phyloP scores from a whole-genome alignment of 2,797 vertebrate genomes.

The Ceyx erithaca region DNA sequence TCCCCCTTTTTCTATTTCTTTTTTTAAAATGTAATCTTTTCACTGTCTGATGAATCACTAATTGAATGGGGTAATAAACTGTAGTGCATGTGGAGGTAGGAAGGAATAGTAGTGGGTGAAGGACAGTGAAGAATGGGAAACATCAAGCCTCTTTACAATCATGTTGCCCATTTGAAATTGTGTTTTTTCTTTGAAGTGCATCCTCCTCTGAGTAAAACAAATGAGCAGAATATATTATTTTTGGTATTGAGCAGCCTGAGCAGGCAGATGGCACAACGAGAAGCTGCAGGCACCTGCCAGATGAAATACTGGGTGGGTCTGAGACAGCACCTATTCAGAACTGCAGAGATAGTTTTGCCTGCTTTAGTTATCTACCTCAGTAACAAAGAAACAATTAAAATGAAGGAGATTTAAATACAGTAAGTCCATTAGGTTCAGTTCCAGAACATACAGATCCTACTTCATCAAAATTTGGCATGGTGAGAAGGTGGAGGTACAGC shows the following conservation, averaged over 20 bases:
- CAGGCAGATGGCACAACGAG: neutral
- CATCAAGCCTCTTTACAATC: neutral
- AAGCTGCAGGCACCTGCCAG: conserved; percentile 4
- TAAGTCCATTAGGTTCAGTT: neutral
- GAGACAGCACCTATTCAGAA: neutral
- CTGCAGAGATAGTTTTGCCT: neutral
- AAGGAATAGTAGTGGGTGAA: neutral
- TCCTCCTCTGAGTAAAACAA: neutral
- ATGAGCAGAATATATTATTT: neutral
- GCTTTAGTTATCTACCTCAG: neutral
- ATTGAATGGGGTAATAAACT: neutral
- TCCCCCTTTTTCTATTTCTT: neutral
- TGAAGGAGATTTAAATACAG: neutral
- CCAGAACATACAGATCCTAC: neutral
- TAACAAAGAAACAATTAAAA: conserved; percentile 17
- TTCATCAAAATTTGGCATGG: neutral
- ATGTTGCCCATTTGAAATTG: fast-evolving
- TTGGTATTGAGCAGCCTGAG: neutral
- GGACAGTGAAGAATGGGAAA: neutral
- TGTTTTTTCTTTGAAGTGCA: neutral
- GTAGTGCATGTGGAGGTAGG: neutral
- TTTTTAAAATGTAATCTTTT: neutral
- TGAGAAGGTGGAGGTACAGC: neutral
- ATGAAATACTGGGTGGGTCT: conserved; percentile 1
- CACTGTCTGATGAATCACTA: neutral